phyloP scores from a whole-genome alignment of 2,113 vertebrate species.

The Ochotona curzoniae region DNA sequence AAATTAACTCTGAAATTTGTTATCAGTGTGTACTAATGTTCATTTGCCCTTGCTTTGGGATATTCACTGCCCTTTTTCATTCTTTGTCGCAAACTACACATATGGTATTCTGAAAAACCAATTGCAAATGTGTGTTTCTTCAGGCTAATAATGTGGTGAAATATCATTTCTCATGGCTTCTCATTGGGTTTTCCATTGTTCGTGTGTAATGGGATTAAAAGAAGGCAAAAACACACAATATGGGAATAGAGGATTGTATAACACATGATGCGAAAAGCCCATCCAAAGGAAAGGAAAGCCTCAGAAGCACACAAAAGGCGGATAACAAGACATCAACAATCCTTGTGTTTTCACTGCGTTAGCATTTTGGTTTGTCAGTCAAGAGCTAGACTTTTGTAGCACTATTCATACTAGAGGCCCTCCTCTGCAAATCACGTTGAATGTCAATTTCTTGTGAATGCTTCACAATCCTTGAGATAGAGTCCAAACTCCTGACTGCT shows the following conservation, averaged over 20 bases:
- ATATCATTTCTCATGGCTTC: neutral
- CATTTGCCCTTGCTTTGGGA: neutral
- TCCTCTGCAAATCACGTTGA: constrained; percentile 20
- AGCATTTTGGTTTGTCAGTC: neutral
- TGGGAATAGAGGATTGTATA: neutral
- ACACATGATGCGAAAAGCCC: neutral
- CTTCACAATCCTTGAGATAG: neutral
- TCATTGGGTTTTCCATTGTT: neutral
- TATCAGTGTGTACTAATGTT: neutral
- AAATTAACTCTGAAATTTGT: neutral
- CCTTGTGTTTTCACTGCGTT: neutral
- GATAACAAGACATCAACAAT: neutral
- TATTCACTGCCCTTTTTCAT: neutral
- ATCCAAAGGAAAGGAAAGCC: neutral
- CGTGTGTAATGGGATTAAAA: neutral
- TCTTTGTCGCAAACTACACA: neutral
- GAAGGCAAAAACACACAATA: too few relatives aligned
- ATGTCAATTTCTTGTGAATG: neutral
- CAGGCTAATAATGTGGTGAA: neutral
- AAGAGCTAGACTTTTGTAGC: neutral
- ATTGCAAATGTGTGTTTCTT: neutral
- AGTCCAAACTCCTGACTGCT: neutral
- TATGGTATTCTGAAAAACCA: neutral
- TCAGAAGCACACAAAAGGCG: neutral
- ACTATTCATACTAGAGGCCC: neutral